Percentiles rank a stretch among this genome's conserved stretches.
These are phyloP conservation scores for Spermophilus dauricus DNA, from an alignment of 2,113 vertebrate genomes.

Conservation along the genomic window DNA sequence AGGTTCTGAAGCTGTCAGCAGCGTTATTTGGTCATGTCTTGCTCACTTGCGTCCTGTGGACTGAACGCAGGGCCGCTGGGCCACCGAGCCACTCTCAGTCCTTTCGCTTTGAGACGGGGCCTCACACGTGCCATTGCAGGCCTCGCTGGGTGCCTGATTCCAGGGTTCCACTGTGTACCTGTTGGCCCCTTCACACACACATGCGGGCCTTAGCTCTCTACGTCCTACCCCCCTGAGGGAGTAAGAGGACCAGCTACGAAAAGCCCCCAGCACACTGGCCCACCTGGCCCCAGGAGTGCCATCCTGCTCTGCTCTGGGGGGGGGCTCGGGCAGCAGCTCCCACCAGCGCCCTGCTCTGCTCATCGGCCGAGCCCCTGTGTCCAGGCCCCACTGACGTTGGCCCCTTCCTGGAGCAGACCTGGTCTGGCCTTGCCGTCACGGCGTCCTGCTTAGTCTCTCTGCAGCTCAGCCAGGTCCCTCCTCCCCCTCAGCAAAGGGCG, in stretches of 20 bases:
- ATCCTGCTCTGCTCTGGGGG: not conserved
- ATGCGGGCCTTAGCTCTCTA: fast-evolving
- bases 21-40: too few relatives aligned
- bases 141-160: too few relatives aligned
- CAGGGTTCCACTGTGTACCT: fast-evolving
- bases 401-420: not conserved
- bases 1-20: not conserved
- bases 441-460: too few relatives aligned
- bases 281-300: too few relatives aligned
- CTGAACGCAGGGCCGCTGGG: too few relatives aligned
- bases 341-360: not conserved
- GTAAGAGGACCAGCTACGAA: not conserved
- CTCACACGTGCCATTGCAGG: too few relatives aligned
- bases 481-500: fast-evolving
- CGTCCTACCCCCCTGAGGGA: too few relatives aligned
- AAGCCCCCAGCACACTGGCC: too few relatives aligned
- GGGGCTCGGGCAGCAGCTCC: not conserved
- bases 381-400: fast-evolving
- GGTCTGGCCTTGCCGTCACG: not conserved
- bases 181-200: not conserved
- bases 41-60: too few relatives aligned
- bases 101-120: too few relatives aligned
- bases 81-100: too few relatives aligned
- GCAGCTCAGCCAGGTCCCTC: not conserved
- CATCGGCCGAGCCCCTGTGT: not conserved